Evolutionary conservation across 1,140 invertebrate genomes (phyloP).

Genomic region (Metopolophium dirhodum): DNA sequence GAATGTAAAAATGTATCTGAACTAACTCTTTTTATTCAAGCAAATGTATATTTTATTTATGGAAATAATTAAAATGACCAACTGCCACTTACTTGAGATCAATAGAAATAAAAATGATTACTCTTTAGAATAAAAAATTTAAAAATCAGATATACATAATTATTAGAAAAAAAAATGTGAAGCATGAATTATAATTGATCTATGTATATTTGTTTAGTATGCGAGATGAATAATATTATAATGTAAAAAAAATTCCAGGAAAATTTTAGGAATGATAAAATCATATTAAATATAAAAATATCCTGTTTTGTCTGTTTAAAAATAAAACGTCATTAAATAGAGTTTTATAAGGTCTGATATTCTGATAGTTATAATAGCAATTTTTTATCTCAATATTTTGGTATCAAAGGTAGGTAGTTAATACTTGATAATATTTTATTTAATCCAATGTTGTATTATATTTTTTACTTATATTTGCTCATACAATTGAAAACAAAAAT

Average conservation of each 20-base stretch:
- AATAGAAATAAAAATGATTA: no score
- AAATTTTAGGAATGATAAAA: neutral
- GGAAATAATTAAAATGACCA: neutral
- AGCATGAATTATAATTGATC: neutral
- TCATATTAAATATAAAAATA: neutral
- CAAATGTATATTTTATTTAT: neutral
- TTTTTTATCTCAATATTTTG: neutral
- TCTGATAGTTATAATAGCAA: neutral
- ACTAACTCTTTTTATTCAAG: neutral
- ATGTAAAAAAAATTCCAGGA: neutral
- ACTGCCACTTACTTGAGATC: no score
- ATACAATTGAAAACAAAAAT: neutral
- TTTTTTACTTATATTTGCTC: neutral
- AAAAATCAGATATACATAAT: no score
- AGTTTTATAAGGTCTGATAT: neutral
- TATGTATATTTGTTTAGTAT: neutral
- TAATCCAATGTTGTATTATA: neutral
- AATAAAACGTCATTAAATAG: neutral
- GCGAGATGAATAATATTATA: neutral
- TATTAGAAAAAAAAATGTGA: no score
- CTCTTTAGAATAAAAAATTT: no score
- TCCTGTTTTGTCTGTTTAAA: neutral
- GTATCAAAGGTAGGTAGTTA: no score
- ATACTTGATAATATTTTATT: neutral
- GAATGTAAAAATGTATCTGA: neutral